Evolutionary conservation across 2,797 vertebrate genomes (phyloP).

Genomic region (Hemitrygon akajei): DNA sequence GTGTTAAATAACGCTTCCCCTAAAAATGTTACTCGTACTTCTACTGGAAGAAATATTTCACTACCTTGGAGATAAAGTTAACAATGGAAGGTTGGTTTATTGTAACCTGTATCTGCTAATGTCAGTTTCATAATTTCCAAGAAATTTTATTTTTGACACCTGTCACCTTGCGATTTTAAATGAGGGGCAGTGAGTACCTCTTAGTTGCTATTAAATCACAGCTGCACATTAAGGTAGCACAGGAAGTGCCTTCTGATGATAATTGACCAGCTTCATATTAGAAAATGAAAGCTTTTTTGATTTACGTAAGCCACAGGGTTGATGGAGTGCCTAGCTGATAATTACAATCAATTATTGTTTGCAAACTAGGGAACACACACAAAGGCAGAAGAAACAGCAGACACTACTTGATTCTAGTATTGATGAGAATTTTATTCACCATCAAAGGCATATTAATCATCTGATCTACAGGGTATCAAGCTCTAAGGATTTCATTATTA

Average conservation of each 20-base stretch:
- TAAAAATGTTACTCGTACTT: background rate
- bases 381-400: background rate
- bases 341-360: background rate
- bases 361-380: background rate
- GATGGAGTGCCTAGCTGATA: background rate
- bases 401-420: background rate
- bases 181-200: background rate
- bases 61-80: background rate
- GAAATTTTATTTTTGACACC: background rate
- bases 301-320: background rate
- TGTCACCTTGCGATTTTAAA: background rate
- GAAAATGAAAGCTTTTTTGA: background rate
- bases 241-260: background rate
- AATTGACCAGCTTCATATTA: background rate
- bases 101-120: background rate
- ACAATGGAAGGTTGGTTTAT: background rate
- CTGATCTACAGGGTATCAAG: background rate
- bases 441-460: background rate
- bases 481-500: background rate
- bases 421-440: background rate
- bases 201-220: background rate
- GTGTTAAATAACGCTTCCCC: background rate
- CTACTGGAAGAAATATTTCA: background rate
- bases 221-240: background rate
- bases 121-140: background rate